Evolutionary conservation across 2,888 invertebrate genomes (phyloP), one percentile per base, ranked within the genome.

Genomic region (Amaurobius ferox): DNA sequence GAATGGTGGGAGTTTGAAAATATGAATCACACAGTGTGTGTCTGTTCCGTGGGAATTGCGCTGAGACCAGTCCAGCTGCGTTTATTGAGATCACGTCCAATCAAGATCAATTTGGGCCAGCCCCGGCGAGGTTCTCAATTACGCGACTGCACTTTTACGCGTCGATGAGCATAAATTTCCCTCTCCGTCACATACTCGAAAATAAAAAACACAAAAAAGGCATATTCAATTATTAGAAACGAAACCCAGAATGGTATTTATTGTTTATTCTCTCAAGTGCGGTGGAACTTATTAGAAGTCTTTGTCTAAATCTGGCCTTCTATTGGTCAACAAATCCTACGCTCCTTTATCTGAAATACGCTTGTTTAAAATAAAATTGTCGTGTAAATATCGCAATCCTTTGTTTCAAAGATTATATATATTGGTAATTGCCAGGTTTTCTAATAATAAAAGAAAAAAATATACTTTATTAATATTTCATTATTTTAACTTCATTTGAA

Each of bases 71-170:
- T 85, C 83, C 83, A 85, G 83, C 83, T 85, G 83, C 77, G 77
- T 71, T 85, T 85, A 85, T 85, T 85, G 77, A 72, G 83, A 78
- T 77, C 83, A 85, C 70, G 83, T 85, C 83, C 83, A 85, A 85
- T 85, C 83, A 85, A 85, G 77, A 85, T 85, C 83, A 85, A 85
- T 85, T 85, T 77, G 70, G 48, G 55, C 72, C 76, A 66, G 71
- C 71, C 68, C 71, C 76, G 61, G 64, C 67, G 76, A 30, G 73
- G 28, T 77, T 85, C 83, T 85, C 83, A 85, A 85, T 85, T 85
- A 85, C 83, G 72, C 32, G 70, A 85, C 77, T 85, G 73, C 80
- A 39, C 83, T 70, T 77, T 85, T 81, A 68, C 73, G 73, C 73
- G 61, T 23, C 64, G 64, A 74, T 68, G 81, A 83, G 71, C 76